Conservation (phyloP, 2,113 vertebrate genomes). For the Otolemur garnettii region DNA sequence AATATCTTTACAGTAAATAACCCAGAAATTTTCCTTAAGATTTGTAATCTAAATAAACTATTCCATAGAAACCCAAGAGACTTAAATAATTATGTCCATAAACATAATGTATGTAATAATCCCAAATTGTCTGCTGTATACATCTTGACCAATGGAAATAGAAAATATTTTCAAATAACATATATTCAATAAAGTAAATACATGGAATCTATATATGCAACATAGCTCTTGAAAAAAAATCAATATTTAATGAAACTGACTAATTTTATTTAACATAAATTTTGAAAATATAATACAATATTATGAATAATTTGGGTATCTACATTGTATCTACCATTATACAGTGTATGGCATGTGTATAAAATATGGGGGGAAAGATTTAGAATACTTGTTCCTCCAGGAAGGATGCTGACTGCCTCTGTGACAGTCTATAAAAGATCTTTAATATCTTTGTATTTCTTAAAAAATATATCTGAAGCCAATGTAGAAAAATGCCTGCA, state of each 20-base stretch:
- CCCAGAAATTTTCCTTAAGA: neutral
- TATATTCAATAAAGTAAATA: neutral
- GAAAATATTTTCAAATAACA: neutral
- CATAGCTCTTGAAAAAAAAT: neutral
- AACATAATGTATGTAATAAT: neutral
- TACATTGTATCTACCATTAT: too few species aligned
- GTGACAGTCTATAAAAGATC: neutral
- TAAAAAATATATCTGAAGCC: neutral
- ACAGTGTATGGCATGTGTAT: too few species aligned
- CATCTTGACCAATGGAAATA: neutral
- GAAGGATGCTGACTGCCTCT: neutral
- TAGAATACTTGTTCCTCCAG: neutral
- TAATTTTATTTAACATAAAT: neutral
- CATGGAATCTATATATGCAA: neutral
- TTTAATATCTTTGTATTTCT: neutral
- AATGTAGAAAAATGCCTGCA: neutral
- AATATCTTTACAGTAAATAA: neutral
- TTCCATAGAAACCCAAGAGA: neutral
- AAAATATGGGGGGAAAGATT: neutral
- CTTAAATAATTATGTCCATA: neutral
- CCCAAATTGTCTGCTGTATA: neutral
- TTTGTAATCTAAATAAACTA: neutral
- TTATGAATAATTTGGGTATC: neutral
- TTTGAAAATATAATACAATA: neutral
- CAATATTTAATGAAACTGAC: neutral